A percentile compares a stretch with the other conserved stretches of the same genome.
Conservation (phyloP, 1,140 invertebrate species). For the Zeugodacus cucurbitae region DNA sequence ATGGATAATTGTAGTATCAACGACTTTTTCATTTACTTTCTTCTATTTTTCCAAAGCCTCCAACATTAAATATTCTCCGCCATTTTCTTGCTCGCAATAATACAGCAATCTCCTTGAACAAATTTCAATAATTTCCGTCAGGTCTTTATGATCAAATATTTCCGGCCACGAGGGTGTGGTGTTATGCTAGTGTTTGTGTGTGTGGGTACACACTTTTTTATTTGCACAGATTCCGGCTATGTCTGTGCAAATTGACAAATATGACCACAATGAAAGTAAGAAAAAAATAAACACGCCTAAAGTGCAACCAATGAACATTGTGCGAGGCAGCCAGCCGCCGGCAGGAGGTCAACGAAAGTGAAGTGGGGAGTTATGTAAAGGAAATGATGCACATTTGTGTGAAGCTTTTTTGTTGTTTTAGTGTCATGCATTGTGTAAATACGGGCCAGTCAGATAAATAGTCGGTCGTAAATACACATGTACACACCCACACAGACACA, state of each 20-base stretch:
- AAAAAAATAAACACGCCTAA: neutral
- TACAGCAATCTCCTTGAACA: neutral
- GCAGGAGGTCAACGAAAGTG: neutral
- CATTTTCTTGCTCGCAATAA: too few species aligned
- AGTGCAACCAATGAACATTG: neutral
- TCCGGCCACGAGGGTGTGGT: neutral
- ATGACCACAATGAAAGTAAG: neutral
- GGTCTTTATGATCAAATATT: neutral
- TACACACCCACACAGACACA: neutral
- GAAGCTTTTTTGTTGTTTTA: neutral
- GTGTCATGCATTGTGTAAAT: conserved; percentile 27
- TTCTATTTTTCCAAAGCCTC: too few species aligned
- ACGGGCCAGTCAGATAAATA: conserved; percentile 33
- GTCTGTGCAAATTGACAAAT: conserved; percentile 35
- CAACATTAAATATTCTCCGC: too few species aligned
- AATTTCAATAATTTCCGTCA: conserved; percentile 1
- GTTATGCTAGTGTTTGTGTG: too few species aligned
- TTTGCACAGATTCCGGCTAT: conserved; percentile 21
- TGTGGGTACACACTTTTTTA: neutral
- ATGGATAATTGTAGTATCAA: too few species aligned
- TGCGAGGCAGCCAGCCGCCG: neutral
- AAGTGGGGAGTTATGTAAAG: neutral
- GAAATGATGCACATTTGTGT: neutral
- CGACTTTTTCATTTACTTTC: too few species aligned
- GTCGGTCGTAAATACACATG: neutral